Evolutionary conservation across 1,140 invertebrate species (phyloP).

Genomic region (Leptopilina boulardi): DNA sequence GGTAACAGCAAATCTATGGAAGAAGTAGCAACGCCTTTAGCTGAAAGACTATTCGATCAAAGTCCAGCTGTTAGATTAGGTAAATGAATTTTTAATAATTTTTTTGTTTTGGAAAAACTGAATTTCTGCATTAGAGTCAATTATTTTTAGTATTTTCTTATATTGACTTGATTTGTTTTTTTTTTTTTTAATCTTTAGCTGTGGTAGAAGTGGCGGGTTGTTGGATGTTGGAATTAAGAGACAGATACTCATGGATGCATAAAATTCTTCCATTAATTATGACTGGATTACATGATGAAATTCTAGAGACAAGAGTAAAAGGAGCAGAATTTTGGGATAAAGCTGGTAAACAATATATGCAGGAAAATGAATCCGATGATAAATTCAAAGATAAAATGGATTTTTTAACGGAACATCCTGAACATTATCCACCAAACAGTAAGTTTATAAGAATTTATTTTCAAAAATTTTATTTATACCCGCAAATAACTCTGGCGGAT

Average conservation of each 20-base stretch:
- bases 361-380: constrained; percentile 87
- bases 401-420: constrained; percentile 77
- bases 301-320: constrained; percentile 78
- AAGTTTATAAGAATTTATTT: constrained; percentile 45
- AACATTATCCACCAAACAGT: constrained; percentile 82
- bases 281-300: constrained; percentile 86
- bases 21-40: constrained; percentile 80
- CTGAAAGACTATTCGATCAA: constrained; percentile 86
- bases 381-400: constrained; percentile 86
- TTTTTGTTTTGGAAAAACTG: not conserved
- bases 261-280: constrained; percentile 85
- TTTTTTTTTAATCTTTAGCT: constrained; percentile 67
- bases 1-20: constrained; percentile 81
- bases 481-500: too few species aligned
- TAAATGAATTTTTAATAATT: constrained; percentile 46
- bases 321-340: constrained; percentile 81
- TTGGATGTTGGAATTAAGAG: constrained; percentile 83
- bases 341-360: constrained; percentile 82
- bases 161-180: not conserved
- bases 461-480: too few species aligned
- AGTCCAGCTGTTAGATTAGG: constrained; percentile 80
- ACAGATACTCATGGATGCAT: constrained; percentile 88
- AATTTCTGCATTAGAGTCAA: too few species aligned
- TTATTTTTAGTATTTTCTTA: not conserved
- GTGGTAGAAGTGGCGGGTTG: constrained; percentile 81